These are phyloP conservation scores for Desoria tigrina DNA, from an alignment of 2,888 invertebrate genomes.

Conservation along the genomic window DNA sequence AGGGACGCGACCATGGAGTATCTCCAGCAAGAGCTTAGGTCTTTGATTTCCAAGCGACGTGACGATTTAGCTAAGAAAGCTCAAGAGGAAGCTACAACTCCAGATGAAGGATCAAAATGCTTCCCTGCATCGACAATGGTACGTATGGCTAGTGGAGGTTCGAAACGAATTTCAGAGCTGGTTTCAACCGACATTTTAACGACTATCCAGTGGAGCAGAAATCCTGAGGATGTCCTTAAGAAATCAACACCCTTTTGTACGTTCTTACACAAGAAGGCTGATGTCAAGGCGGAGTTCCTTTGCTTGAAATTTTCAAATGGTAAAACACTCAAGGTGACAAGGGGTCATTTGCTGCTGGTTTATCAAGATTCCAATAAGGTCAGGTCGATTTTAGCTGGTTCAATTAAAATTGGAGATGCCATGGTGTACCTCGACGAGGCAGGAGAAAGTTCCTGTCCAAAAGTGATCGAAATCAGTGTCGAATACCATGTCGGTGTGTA, in stretches of 20 bases:
- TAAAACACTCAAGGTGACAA: constrained; percentile 12
- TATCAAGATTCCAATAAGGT: neutral
- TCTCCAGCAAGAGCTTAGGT: neutral
- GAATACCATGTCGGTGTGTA: constrained; percentile 21
- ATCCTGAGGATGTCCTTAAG: neutral
- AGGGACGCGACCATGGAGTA: neutral
- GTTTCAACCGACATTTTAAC: neutral
- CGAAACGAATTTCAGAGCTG: neutral
- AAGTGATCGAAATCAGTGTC: neutral
- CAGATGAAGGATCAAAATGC: constrained; percentile 5
- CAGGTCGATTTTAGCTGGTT: constrained; percentile 1
- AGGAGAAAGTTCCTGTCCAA: neutral
- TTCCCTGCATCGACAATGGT: constrained; percentile 20
- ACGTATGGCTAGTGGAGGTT: neutral
- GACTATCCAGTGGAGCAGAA: no score
- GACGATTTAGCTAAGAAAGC: neutral
- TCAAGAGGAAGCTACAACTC: neutral
- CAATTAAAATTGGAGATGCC: constrained; percentile 15
- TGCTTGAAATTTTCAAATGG: constrained; percentile 19
- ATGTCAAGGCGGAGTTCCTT: neutral
- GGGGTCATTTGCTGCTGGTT: constrained; percentile 19
- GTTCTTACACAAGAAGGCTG: constrained; percentile 2
- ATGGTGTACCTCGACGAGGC: neutral
- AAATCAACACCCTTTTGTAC: constrained; percentile 20
- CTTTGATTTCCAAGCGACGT: neutral